These are phyloP conservation scores for Rhinolophus ferrumequinum DNA, from an alignment of 2,113 vertebrate species.

Conservation along the genomic window DNA sequence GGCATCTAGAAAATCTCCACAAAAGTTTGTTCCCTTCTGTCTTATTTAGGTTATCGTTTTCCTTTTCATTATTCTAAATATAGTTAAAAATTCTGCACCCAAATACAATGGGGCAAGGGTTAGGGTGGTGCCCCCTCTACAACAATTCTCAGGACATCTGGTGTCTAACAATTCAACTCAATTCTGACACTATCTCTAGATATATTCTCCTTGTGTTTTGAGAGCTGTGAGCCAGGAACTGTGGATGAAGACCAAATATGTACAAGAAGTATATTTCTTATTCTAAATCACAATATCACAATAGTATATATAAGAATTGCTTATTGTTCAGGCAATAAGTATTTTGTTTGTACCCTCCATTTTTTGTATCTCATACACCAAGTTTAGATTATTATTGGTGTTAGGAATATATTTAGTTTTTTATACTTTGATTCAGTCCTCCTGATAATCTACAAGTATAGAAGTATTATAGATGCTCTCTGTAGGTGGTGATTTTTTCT, in stretches of 20 bases:
- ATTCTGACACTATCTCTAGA: background rate
- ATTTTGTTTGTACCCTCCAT: background rate
- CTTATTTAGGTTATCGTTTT: background rate
- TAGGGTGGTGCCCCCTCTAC: too few species aligned
- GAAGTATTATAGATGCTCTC: background rate
- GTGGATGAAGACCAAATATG: background rate
- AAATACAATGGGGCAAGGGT: too few species aligned
- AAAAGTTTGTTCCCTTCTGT: background rate
- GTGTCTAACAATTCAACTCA: too few species aligned
- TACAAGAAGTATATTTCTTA: background rate
- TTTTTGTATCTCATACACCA: background rate
- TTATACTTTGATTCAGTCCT: background rate
- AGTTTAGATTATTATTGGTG: background rate
- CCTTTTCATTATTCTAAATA: background rate
- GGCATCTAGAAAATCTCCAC: background rate
- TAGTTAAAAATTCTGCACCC: background rate
- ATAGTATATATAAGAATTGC: background rate
- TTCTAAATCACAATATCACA: background rate
- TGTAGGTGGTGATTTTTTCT: background rate
- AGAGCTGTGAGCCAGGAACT: background rate
- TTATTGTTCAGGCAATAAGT: background rate
- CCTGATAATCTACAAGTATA: background rate
- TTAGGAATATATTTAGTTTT: background rate
- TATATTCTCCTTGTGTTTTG: too few species aligned
- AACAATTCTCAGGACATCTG: background rate